Percentiles rank a stretch among this genome's conserved stretches.
phyloP scores from a whole-genome alignment of 2,888 invertebrate species.

The Trisateles emortualis region DNA sequence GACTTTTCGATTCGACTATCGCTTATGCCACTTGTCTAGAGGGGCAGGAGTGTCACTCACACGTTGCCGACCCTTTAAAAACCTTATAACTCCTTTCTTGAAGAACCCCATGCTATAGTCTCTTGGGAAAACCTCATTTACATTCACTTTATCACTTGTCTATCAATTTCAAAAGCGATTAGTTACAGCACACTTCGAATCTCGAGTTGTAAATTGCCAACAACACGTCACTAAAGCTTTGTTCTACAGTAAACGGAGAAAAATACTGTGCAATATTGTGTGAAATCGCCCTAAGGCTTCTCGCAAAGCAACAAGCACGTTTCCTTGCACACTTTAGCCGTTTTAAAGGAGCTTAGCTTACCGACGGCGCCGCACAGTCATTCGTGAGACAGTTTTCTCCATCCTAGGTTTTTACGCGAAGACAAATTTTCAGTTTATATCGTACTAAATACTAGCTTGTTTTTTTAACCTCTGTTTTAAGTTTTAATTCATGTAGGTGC shows the following conservation, averaged over 20 bases:
- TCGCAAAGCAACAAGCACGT: conserved; percentile 56
- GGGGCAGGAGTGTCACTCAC: no score
- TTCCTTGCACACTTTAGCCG: conserved; percentile 48
- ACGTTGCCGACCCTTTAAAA: no score
- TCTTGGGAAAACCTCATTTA: no score
- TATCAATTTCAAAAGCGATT: no score
- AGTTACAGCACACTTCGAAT: background rate
- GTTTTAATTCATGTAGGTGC: no score
- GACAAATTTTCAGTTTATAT: conserved; percentile 23
- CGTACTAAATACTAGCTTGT: conserved; percentile 22
- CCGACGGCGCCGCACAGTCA: conserved; percentile 51
- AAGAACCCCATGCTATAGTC: no score
- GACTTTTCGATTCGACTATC: no score
- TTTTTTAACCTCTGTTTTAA: no score
- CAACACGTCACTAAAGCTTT: conserved; percentile 1
- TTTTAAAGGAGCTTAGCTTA: conserved; percentile 52
- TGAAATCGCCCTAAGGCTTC: conserved; percentile 46
- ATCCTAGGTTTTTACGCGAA: conserved; percentile 29
- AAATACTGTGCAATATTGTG: conserved; percentile 25
- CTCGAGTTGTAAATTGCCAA: background rate
- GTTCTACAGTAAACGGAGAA: conserved; percentile 5
- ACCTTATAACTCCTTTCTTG: no score
- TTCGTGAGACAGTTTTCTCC: conserved; percentile 43
- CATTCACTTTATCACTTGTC: no score
- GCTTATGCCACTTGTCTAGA: no score